phyloP scores from a whole-genome alignment of 2,888 invertebrate genomes.

The Papilio elwesi region DNA sequence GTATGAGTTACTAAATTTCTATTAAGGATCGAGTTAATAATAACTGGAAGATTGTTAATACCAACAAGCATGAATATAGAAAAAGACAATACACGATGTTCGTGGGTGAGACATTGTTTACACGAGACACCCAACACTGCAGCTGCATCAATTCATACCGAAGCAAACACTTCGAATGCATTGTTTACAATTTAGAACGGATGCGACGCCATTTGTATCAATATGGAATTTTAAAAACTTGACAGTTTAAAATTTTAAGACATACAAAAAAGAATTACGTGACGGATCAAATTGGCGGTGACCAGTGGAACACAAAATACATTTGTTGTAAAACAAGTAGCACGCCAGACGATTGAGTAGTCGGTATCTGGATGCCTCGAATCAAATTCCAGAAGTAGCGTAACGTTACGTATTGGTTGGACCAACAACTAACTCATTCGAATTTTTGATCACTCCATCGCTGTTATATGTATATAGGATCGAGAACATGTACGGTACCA shows the following conservation, averaged over 20 bases:
- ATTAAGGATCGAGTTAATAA: neutral
- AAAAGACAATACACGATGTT: constrained; percentile 20
- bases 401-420: too few species aligned
- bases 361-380: too few species aligned
- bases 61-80: neutral
- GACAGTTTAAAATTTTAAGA: constrained; percentile 1
- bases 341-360: too few species aligned
- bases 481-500: too few species aligned
- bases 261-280: neutral
- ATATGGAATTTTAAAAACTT: constrained; percentile 9
- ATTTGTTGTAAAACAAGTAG: too few species aligned
- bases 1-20: too few species aligned
- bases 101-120: constrained; percentile 27
- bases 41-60: neutral
- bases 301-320: neutral
- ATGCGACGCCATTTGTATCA: constrained; percentile 25
- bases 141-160: constrained; percentile 27
- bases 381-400: too few species aligned
- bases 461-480: too few species aligned
- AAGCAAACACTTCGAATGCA: constrained; percentile 22
- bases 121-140: constrained; percentile 8
- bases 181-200: neutral
- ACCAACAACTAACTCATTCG: too few species aligned
- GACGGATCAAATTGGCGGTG: neutral
- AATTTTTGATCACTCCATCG: too few species aligned